These are phyloP conservation scores for Serranus cabrilla DNA, from an alignment of 2,797 vertebrate genomes.

Conservation along the genomic window DNA sequence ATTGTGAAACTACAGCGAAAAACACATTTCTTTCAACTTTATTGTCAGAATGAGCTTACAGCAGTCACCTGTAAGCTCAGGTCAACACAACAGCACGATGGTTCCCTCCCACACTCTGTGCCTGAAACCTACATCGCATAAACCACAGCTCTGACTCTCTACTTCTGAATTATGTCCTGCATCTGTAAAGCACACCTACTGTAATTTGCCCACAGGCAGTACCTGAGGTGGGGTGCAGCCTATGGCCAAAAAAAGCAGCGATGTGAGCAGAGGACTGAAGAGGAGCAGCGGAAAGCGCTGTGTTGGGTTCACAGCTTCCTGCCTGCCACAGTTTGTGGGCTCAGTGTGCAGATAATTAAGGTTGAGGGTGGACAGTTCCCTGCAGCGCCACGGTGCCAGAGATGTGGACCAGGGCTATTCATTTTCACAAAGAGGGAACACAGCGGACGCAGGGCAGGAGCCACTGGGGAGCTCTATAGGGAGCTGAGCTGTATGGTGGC, in stretches of 20 bases:
- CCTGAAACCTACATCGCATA: neutral
- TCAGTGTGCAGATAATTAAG: conserved; percentile 77
- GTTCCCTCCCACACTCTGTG: neutral
- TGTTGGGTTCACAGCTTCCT: conserved; percentile 63
- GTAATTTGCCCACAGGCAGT: conserved; percentile 37
- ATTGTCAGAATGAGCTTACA: neutral
- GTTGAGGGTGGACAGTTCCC: conserved; percentile 79
- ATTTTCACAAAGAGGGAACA: conserved; percentile 70
- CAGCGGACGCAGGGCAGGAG: conserved; percentile 45
- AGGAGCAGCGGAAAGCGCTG: conserved; percentile 42
- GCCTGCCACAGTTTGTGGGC: conserved; percentile 69
- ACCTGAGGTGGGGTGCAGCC: conserved; percentile 16
- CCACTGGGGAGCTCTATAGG: conserved; percentile 64
- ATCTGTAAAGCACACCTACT: conserved; percentile 39
- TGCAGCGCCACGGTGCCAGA: conserved; percentile 54
- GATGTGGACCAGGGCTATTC: conserved; percentile 61
- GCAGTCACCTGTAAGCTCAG: neutral
- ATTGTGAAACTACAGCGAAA: conserved; percentile 10
- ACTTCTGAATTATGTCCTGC: conserved; percentile 24
- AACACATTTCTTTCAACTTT: conserved; percentile 19
- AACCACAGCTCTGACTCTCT: neutral
- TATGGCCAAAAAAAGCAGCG: conserved; percentile 9
- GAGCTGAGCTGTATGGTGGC: conserved; percentile 50
- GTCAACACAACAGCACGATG: neutral
- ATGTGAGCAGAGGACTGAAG: conserved; percentile 33